A percentile compares a stretch with the other conserved stretches of the same genome.
Conservation (phyloP, 1,140 invertebrate genomes). For the Eciton burchellii region DNA sequence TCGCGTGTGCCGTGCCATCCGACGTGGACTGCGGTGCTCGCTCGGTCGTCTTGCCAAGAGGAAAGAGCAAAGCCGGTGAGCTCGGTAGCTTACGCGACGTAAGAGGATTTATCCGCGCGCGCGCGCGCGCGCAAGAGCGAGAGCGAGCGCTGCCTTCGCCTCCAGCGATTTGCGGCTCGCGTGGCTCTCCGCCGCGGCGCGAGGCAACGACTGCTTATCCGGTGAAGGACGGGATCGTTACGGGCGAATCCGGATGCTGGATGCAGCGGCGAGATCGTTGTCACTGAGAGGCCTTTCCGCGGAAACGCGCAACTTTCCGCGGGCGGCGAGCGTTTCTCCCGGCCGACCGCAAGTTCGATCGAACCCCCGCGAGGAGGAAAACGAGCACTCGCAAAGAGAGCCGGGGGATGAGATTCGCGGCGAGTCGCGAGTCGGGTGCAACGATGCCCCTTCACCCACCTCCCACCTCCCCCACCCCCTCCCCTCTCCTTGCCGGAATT, state of each 20-base stretch:
- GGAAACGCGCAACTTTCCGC: no score
- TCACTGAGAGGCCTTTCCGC: no score
- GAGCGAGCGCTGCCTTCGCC: slow-evolving; percentile 20
- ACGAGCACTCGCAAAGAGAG: not conserved
- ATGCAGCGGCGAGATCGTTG: no score
- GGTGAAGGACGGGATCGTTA: not conserved
- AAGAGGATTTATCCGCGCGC: slow-evolving; percentile 39
- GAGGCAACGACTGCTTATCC: not conserved
- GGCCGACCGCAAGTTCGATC: no score
- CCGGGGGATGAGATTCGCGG: slow-evolving; percentile 16
- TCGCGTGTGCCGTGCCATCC: not conserved
- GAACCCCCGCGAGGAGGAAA: no score
- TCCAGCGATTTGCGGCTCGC: not conserved
- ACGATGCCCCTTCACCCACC: no score
- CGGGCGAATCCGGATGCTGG: not conserved
- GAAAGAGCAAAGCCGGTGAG: not conserved
- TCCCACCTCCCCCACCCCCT: no score
- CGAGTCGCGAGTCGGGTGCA: not conserved
- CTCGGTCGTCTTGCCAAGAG: slow-evolving; percentile 6
- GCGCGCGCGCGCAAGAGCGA: no score
- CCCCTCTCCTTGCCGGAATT: no score
- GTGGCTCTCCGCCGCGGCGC: not conserved
- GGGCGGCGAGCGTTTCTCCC: no score
- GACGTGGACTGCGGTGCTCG: no score
- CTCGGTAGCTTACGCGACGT: slow-evolving; percentile 30